Evolutionary conservation across 2,113 vertebrate species (phyloP), one percentile per base, ranked within the genome.

Genomic region (Bufo gargarizans): DNA sequence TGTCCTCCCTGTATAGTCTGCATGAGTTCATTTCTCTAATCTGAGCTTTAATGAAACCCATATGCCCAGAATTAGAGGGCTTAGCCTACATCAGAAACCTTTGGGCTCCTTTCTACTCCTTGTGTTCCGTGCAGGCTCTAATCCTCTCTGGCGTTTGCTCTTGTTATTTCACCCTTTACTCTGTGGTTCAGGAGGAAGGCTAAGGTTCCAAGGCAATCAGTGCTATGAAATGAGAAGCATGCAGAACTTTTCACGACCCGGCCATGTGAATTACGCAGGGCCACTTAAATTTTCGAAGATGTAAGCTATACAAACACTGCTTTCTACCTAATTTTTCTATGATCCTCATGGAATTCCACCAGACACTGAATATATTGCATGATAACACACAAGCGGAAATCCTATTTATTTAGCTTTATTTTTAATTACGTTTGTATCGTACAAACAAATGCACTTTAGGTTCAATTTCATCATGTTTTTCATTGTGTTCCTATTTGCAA

Each of bases 91-190:
- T 89, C 50, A 78, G 87, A 84, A 89, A 89, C 49, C 81, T 89
- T 82, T 83, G 87, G 71, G 80, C 69, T 88, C 47, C 72, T 69
- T 82, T 84, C 82, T 84, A 56, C 72, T 84, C 72, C 87, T 89
- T 59, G 82, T 84, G 82, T 89, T 84, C 71, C 81, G 74, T 89
- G 87, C 87, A 89, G 87, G 87, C 71, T 89, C 81, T 89, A 89
- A 89, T 89, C 81, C 87, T 84, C 61, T 53, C 74, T 89, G 87
- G 87, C 81, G 82, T 84, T 84, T 55, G 74, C 72, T 84, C 87
- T 67, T 89, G 87, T 89, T 89, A 89, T 89, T 89, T 89, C 87
- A 78, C 87, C 87, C 82, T 89, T 84, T 84, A 58, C 72, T 67
- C 55, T 69, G 87, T 83, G 72, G 87, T 84, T 89, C 87, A 78